A percentile compares a stretch with the other conserved stretches of the same genome.
Evolutionary conservation across 2,113 vertebrate species (phyloP).

Genomic region (Dissostichus mawsoni): DNA sequence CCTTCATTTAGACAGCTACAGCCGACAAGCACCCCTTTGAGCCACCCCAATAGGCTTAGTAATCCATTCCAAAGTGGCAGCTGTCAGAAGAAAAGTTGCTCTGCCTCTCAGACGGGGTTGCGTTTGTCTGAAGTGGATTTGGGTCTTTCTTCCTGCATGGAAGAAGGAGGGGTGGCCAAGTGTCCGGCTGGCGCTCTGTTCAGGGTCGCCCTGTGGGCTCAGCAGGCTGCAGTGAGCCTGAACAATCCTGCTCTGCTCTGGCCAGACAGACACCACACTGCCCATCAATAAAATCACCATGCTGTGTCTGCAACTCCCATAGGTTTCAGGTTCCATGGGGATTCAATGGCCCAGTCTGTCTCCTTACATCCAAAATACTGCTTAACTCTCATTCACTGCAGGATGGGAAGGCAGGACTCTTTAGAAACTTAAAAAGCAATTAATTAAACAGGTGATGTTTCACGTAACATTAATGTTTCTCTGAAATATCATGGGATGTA

Average conservation of each 20-base stretch:
- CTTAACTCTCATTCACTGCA: constrained; percentile 14
- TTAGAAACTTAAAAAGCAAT: not conserved
- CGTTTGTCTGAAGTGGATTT: constrained; percentile 78
- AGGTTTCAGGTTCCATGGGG: constrained; percentile 66
- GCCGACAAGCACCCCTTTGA: constrained; percentile 76
- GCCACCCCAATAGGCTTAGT: constrained; percentile 77
- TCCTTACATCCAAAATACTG: constrained; percentile 34
- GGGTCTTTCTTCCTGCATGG: constrained; percentile 72
- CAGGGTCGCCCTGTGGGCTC: constrained; percentile 74
- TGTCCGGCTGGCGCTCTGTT: constrained; percentile 77
- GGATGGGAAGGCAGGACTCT: not conserved
- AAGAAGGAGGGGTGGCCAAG: constrained; percentile 71
- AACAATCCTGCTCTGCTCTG: constrained; percentile 79
- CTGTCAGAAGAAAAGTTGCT: constrained; percentile 84
- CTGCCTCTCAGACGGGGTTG: constrained; percentile 74
- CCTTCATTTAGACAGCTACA: constrained; percentile 76
- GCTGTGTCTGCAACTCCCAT: constrained; percentile 75
- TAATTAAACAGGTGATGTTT: not conserved
- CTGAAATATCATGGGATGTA: not conserved
- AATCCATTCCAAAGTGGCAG: constrained; percentile 85
- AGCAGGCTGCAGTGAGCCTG: constrained; percentile 79
- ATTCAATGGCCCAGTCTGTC: constrained; percentile 61
- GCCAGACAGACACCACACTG: constrained; percentile 63
- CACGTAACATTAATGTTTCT: constrained; percentile 3
- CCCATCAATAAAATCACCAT: constrained; percentile 79